A percentile compares a stretch with the other conserved stretches of the same genome.
phyloP scores from a whole-genome alignment of 2,113 vertebrate species.

The Otis tarda region DNA sequence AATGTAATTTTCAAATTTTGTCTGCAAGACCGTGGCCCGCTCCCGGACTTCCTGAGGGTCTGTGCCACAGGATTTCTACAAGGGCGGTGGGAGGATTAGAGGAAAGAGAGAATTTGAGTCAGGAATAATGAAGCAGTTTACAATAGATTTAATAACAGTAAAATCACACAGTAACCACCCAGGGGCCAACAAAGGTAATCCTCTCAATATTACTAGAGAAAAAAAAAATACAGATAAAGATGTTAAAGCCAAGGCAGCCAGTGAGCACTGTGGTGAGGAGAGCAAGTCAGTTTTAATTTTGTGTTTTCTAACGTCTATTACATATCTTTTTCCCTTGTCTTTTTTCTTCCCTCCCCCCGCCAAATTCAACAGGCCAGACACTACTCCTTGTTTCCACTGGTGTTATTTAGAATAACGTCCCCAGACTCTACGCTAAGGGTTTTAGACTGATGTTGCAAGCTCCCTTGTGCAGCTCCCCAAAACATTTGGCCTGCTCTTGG shows the following conservation, averaged over 20 bases:
- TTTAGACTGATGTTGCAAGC: neutral
- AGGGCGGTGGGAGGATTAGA: slow-evolving; percentile 69
- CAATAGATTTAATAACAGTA: slow-evolving; percentile 99
- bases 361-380: neutral
- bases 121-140: slow-evolving; percentile 94
- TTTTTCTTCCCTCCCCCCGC: neutral
- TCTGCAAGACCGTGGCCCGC: slow-evolving; percentile 90
- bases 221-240: slow-evolving; percentile 75
- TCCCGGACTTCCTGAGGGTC: slow-evolving; percentile 84
- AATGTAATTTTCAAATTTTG: slow-evolving; percentile 86
- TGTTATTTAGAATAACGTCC: neutral
- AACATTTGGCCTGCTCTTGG: neutral
- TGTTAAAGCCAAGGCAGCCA: slow-evolving; percentile 67
- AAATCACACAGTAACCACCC: slow-evolving; percentile 96
- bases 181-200: slow-evolving; percentile 95
- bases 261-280: neutral
- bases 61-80: slow-evolving; percentile 73
- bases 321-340: neutral
- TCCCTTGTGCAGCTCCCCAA: neutral
- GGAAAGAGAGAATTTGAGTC: slow-evolving; percentile 71
- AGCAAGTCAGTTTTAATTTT: slow-evolving; percentile 56
- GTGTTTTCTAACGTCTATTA: slow-evolving; percentile 58
- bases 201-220: slow-evolving; percentile 96
- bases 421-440: neutral
- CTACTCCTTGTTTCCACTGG: neutral